Base-by-base conservation (phyloP, 2,113 vertebrate species). In the Pedionomus torquatus region DNA sequence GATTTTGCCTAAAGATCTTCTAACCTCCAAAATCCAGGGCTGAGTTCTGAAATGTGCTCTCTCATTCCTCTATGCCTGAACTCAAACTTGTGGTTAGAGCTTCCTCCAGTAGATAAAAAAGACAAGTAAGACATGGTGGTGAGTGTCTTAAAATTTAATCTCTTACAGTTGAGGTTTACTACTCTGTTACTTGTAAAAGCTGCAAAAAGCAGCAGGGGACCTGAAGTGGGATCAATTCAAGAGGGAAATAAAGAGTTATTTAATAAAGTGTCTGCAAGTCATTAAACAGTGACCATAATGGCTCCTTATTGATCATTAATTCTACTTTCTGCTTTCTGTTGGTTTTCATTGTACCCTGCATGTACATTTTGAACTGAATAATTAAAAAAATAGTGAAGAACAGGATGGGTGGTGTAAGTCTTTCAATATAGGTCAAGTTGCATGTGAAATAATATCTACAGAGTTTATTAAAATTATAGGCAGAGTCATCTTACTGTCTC, bases 291-390 rank as follows among this genome's bases (percentile, higher is more conserved):
- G 85, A 55, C 31, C 48, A 77, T 95, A 97, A 97, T 94, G 89
- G 80, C 80, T 97, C 96, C 97, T 97, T 86, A 93, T 78, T 89
- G 94, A 87, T 65, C 60, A 57, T 81, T 96, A 97, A 97, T 97
- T 79, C 65, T 71, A 10, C 72, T 95, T 90, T 46, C 37, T 13
- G 39, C 84, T 95, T 39, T 17, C 16, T 93, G 65, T 30, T 91
- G 19, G 88, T 78, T 88, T 89, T 82, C 69, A 51, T 31, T 66
- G 87, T 58, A 35, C 24, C 28, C 24, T 46, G 28, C 21, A 37
- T 46, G 39, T 10, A 70, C 39, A 41, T 79, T 89, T 82, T 25
- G 44, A 71, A 43, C n/a, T 21, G 54, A 76, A 81, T 84, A 76
- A 43, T 87, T 71, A 71, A 64, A 18, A 83, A 74, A 69, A 89